Conservation (phyloP, 2,888 invertebrate species). For the Galerucella calmariensis region DNA sequence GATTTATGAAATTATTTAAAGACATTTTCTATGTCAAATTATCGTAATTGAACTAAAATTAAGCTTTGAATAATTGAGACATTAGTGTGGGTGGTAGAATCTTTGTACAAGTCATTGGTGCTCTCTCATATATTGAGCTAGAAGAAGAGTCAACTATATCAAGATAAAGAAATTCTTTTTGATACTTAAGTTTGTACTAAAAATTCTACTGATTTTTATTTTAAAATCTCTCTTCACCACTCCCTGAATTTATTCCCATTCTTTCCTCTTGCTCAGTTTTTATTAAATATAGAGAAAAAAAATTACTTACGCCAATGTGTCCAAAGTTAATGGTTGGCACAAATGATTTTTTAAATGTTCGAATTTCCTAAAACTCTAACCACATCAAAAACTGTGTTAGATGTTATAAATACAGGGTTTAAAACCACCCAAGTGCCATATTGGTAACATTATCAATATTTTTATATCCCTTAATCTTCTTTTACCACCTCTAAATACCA, state of each 20-base stretch:
- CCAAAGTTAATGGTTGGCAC: neutral
- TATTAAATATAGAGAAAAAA: neutral
- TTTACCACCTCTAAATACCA: too few relatives aligned
- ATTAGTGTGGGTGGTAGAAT: slow-evolving; percentile 1
- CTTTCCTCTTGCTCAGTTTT: neutral
- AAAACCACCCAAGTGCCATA: too few relatives aligned
- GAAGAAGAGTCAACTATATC: too few relatives aligned
- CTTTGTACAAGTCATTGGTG: neutral
- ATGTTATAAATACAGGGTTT: neutral
- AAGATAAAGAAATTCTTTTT: too few relatives aligned
- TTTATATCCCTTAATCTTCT: too few relatives aligned
- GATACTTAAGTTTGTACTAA: too few relatives aligned
- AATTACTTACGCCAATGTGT: neutral
- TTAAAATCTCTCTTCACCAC: too few relatives aligned
- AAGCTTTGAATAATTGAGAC: slow-evolving; percentile 1
- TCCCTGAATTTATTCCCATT: too few relatives aligned
- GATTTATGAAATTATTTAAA: neutral
- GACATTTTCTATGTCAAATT: neutral
- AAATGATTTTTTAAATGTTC: neutral
- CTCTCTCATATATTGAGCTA: too few relatives aligned
- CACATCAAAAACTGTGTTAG: neutral
- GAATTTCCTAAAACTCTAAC: neutral
- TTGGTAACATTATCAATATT: too few relatives aligned
- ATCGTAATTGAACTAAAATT: neutral
- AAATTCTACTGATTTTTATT: too few relatives aligned